Base-by-base conservation (phyloP, 2,113 vertebrate genomes). In the Engraulis encrasicolus region DNA sequence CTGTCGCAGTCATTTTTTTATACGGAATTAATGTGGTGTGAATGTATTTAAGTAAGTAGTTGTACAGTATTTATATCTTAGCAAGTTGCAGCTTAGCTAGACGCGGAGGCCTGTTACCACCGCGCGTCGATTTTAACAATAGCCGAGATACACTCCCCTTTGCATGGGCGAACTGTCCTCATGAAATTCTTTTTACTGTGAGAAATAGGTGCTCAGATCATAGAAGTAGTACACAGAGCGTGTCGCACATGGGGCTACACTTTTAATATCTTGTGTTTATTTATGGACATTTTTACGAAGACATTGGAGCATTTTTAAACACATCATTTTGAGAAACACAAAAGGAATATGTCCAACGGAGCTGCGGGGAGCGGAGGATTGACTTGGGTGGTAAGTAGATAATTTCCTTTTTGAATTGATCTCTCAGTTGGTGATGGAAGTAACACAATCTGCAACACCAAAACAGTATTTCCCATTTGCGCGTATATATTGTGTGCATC, bases 281-380 rank as follows among this genome's bases (percentile, higher is more conserved):
- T 50, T 84, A 85, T 85, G 90, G 89, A 87, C 87, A 83, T 86
- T 88, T 71, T 2, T 81, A 79, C 27, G 38, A 61, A 78, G 61
- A 87, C 66, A 83, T 86, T 85, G 61, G 89, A 84, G 82, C 36
- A 86, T 85, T 86, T 88, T 81, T 84, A 82, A 48, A 87, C 58
- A 83, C 84, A 87, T 88, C 58, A 74, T 82, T 40, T 71, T 78
- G 87, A 83, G 81, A 86, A 90, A 87, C 92, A 93, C 94, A 94
- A 95, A 85, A 94, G 94, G 85, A 96, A 95, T 93, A 99, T 99
- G 97, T 98, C 97, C 91, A 98, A 97, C 93, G 96, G 96, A 82
- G 96, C 95, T 74, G 95, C 96, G 78, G 95, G 96, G 0, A 94
- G 96, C 87, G 93, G 95, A 6, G 94, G 89, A 61, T 89, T 96